These are phyloP conservation scores for Thymallus thymallus DNA, from an alignment of 2,113 vertebrate species.

Conservation along the genomic window DNA sequence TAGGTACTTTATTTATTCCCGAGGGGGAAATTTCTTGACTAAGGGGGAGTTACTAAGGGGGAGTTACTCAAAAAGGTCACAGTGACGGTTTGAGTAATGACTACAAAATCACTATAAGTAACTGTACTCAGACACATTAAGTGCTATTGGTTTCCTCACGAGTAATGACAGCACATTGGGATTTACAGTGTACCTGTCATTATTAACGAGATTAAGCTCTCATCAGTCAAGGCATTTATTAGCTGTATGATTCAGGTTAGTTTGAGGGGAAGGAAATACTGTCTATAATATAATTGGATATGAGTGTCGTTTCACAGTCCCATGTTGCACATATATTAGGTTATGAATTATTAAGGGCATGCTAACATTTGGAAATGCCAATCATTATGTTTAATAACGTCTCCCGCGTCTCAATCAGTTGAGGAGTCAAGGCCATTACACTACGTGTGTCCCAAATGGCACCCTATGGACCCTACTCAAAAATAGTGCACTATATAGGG, in stretches of 20 bases:
- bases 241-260: not conserved
- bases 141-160: too few relatives aligned
- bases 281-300: not conserved
- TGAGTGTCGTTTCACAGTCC: constrained; percentile 6
- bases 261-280: not conserved
- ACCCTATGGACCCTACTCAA: too few relatives aligned
- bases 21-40: too few relatives aligned
- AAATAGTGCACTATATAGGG: too few relatives aligned
- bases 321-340: not conserved
- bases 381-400: not conserved
- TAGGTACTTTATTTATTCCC: too few relatives aligned
- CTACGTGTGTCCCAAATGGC: too few relatives aligned
- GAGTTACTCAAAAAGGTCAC: too few relatives aligned
- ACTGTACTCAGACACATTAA: too few relatives aligned
- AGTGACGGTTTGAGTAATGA: too few relatives aligned
- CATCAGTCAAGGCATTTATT: constrained; percentile 5
- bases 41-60: too few relatives aligned
- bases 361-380: constrained; percentile 14
- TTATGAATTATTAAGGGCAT: constrained; percentile 2
- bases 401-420: not conserved
- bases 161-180: too few relatives aligned
- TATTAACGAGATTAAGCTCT: not conserved
- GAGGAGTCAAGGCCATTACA: not conserved
- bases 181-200: not conserved
- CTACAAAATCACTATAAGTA: too few relatives aligned